Base-by-base conservation (phyloP, 2,888 invertebrate genomes). In the Scelioninae gen. 1 region DNA sequence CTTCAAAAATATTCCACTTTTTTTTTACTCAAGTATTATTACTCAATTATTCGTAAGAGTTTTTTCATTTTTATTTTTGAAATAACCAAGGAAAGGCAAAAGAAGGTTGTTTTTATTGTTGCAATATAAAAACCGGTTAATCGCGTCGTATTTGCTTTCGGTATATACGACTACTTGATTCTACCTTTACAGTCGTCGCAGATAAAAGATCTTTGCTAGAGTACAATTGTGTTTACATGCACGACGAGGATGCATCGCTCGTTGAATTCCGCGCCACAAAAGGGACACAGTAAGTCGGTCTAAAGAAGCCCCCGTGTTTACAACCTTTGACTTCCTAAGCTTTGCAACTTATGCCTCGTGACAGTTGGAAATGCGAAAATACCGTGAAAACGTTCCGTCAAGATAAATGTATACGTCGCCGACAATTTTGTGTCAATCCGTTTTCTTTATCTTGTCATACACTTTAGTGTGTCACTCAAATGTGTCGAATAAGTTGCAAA, bases 291-390 rank as follows among this genome's bases (percentile, higher is more conserved):
- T 23, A 45, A 55, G 29, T 51, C 56, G 13, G 49, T 56, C 51
- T 68, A 69, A 69, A 68, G 68, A 77, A 77, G 72, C 58, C 66
- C 58, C 66, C 60, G 38, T 69, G 56, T 77, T 77, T 69, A 69
- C 56, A 68, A 60, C 69, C 77, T 77, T 66, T 79, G 53, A 71
- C 71, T 72, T 65, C 29, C 38, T 79, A 79, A 79, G 72, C 79
- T 53, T n/a, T 13, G 32, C 49, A 58, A 66, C 65, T 79, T 79
- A 72, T 63, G 66, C 65, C 13, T 72, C 43, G 53, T 71, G 60
- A 79, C 66, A 72, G 72, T 72, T 72, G 60, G 62, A 60, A 78
- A 53, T 23, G 56, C 38, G 45, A 71, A 78, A 69, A 68, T 76
- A 63, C 53, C 69, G 55, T 53, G 45, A 68, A 77, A 69, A 47